These are phyloP conservation scores for Takifugu bimaculatus DNA, from an alignment of 2,113 vertebrate genomes.

Conservation along the genomic window DNA sequence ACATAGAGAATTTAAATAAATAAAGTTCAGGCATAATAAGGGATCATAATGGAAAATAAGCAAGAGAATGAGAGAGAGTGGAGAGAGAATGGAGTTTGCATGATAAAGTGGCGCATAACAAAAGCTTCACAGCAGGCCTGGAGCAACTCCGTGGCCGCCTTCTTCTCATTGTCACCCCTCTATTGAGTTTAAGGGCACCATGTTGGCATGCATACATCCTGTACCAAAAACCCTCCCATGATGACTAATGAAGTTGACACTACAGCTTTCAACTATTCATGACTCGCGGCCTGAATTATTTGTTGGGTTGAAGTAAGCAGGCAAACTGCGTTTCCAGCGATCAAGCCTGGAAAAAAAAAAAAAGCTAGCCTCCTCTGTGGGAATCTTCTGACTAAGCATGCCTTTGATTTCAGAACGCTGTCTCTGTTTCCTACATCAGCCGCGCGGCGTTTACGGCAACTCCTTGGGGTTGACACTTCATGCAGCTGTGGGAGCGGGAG, in stretches of 20 bases:
- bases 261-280: conserved; percentile 65
- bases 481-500: conserved; percentile 58
- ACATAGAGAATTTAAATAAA: conserved; percentile 22
- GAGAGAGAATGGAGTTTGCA: conserved; percentile 50
- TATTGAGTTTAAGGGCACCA: conserved; percentile 57
- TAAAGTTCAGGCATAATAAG: conserved; percentile 15
- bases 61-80: conserved; percentile 26
- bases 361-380: conserved; percentile 53
- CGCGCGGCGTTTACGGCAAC: conserved; percentile 53
- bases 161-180: conserved; percentile 47
- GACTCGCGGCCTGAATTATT: conserved; percentile 65
- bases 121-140: conserved; percentile 58
- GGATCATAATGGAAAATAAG: conserved; percentile 33
- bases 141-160: conserved; percentile 36
- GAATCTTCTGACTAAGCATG: conserved; percentile 63
- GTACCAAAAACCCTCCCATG: conserved; percentile 45
- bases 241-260: conserved; percentile 74
- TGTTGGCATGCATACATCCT: conserved; percentile 58
- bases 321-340: conserved; percentile 57
- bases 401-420: conserved; percentile 68
- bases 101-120: conserved; percentile 64
- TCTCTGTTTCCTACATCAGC: conserved; percentile 69
- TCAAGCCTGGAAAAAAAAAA: conserved; percentile 23
- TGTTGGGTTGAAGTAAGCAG: conserved; percentile 59
- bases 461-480: conserved; percentile 58